Evolutionary conservation across 2,797 vertebrate species (phyloP).

Genomic region (Lepus oiostolus): DNA sequence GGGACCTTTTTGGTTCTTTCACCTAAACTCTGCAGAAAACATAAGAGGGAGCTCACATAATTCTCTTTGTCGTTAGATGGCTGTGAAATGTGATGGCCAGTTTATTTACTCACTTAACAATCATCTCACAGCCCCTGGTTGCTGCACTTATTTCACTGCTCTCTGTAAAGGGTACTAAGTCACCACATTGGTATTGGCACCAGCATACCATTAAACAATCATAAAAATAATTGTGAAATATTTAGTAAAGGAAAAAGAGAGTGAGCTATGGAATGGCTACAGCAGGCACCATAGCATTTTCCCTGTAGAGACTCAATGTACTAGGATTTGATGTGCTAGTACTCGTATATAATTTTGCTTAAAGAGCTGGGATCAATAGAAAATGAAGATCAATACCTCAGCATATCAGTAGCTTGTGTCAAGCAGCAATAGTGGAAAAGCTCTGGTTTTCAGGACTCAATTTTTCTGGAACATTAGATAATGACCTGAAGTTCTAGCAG

Average conservation of each 20-base stretch:
- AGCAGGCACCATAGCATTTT: background rate
- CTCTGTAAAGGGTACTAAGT: too few species aligned
- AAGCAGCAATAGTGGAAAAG: background rate
- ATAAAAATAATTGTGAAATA: background rate
- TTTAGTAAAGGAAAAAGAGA: background rate
- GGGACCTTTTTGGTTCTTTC: background rate
- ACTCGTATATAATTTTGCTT: too few species aligned
- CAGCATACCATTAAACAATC: background rate
- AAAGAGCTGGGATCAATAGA: background rate
- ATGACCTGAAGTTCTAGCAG: background rate
- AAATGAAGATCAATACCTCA: background rate
- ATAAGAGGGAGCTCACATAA: background rate
- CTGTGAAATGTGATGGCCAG: background rate
- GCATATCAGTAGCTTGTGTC: background rate
- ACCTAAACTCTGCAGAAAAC: constrained; percentile 25
- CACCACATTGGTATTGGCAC: background rate
- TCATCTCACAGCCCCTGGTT: background rate
- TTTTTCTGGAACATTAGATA: background rate
- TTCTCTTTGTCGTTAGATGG: background rate
- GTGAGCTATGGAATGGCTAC: background rate
- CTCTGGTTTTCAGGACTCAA: background rate
- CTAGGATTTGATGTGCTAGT: background rate
- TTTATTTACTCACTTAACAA: background rate
- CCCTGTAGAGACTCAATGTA: background rate
- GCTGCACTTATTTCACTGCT: background rate